Evolutionary conservation across 2,797 vertebrate genomes (phyloP).

Genomic region (Sandelia bainsii): DNA sequence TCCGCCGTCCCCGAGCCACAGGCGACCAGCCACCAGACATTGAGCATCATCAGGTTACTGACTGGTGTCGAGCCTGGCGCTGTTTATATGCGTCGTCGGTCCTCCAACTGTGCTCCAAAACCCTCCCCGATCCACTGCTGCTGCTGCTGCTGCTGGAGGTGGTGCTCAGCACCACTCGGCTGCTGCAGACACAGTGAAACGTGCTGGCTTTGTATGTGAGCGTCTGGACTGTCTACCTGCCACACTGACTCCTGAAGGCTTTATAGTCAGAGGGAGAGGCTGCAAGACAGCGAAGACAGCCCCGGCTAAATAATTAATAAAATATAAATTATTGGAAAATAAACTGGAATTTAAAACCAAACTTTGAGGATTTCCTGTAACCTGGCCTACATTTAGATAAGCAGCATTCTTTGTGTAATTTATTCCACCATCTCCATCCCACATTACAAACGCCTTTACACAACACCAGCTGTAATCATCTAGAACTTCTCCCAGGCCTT

Average conservation of each 20-base stretch:
- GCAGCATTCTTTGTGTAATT: neutral
- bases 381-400: neutral
- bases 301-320: neutral
- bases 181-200: conserved; percentile 69
- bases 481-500: neutral
- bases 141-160: conserved; percentile 7
- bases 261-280: conserved; percentile 7
- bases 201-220: conserved; percentile 62
- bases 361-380: neutral
- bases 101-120: conserved; percentile 36
- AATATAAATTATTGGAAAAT: neutral
- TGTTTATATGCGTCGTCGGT: conserved; percentile 40
- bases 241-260: conserved; percentile 32
- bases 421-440: neutral
- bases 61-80: conserved; percentile 16
- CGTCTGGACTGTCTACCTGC: conserved; percentile 31
- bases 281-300: neutral
- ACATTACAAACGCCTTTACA: neutral
- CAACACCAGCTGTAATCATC: neutral
- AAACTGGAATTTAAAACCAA: neutral
- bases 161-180: conserved; percentile 47
- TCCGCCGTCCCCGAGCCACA: conserved; percentile 7
- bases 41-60: conserved; percentile 10
- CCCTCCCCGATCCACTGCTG: conserved; percentile 36
- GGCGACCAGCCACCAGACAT: neutral